These are phyloP conservation scores for Poeciliopsis gracilis DNA, from an alignment of 2,797 vertebrate genomes.

Conservation along the genomic window DNA sequence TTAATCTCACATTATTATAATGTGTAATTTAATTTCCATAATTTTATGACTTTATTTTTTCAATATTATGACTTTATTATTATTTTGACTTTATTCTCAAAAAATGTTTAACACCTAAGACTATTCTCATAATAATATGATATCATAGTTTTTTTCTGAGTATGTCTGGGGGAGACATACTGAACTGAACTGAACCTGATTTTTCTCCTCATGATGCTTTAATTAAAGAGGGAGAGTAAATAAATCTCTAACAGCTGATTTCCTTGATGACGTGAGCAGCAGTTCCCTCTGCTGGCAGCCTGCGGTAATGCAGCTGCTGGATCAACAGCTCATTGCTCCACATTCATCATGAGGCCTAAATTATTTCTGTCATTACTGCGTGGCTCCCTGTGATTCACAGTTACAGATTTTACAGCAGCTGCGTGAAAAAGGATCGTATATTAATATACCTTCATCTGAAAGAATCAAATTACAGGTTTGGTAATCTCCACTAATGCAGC, in stretches of 20 bases:
- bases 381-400: slow-evolving; percentile 20
- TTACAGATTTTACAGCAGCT: slow-evolving; percentile 32
- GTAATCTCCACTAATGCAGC: neutral
- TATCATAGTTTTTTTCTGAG: too few relatives aligned
- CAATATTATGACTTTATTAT: too few relatives aligned
- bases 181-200: slow-evolving; percentile 3
- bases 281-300: slow-evolving; percentile 4
- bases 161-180: neutral
- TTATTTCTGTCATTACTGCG: slow-evolving; percentile 21
- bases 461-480: neutral
- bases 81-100: too few relatives aligned
- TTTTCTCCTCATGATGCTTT: neutral
- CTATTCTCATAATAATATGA: too few relatives aligned
- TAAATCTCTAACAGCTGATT: slow-evolving; percentile 25
- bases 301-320: neutral
- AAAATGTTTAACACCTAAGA: too few relatives aligned
- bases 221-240: slow-evolving; percentile 29
- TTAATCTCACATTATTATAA: too few relatives aligned
- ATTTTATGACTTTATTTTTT: too few relatives aligned
- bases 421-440: slow-evolving; percentile 15
- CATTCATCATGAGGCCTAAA: slow-evolving; percentile 35
- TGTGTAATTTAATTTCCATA: too few relatives aligned
- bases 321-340: slow-evolving; percentile 25
- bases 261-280: slow-evolving; percentile 6
- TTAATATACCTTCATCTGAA: slow-evolving; percentile 15